Evolutionary conservation across 1,140 invertebrate genomes (phyloP), one percentile per base, ranked within the genome.

Genomic region (Calephelis virginiensis): DNA sequence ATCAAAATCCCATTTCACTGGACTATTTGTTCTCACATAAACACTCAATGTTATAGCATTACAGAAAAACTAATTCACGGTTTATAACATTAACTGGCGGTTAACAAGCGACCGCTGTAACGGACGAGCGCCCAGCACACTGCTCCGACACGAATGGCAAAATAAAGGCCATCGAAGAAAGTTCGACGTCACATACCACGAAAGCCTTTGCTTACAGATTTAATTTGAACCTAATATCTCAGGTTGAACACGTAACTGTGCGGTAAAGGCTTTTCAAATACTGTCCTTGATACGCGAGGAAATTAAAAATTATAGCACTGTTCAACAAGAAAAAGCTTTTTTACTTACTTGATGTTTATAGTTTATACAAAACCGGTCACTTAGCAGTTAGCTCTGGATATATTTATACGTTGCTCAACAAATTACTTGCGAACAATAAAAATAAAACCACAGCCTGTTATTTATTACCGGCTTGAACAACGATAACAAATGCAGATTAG

Each of bases 121-220:
- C 47, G 46, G 73, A 66, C 87, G 87, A 85, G 80, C 82, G 82
- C 77, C 73, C 80, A 64, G 72, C 64, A 64, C 81, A 61, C 63
- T 67, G 65, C 64, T 68, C 77, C 78, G 83, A 81, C 80, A 73
- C 83, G 80, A 89, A 89, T 88, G 85, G 75, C 81, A 81, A 81
- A 83, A 84, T 82, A 80, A 79, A 83, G 81, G 75, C 78, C 80
- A 68, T 67, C 70, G 65, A 89, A 90, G 87, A 90, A 90, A 90
- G 86, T 90, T 82, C 77, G 78, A 84, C 83, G 83, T 85, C 84
- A 87, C 74, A 71, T 69, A 81, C 74, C 73, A 76, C 78, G 86
- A 79, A 83, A 85, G 77, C 81, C 84, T 86, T 72, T 70, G 75
- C 75, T 75, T 74, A 77, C 74, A 73, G 73, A 75, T 78, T 80